These are phyloP conservation scores for Teleopsis dalmanni DNA, from an alignment of 1,140 invertebrate genomes.

Conservation along the genomic window DNA sequence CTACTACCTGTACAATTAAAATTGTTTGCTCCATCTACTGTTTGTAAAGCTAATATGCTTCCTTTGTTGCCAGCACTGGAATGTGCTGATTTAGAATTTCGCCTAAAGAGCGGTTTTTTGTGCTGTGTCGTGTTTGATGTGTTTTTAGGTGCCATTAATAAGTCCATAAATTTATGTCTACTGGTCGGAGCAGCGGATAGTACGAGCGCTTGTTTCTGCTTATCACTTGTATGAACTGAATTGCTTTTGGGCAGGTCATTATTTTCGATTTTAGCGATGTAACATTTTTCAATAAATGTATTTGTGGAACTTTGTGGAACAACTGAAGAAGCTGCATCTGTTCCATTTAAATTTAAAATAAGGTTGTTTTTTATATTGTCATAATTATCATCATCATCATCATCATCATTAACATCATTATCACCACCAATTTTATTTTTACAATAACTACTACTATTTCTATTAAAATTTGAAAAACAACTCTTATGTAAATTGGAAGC, in stretches of 20 bases:
- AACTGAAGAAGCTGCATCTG: too few relatives aligned
- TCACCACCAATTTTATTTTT: slow-evolving; percentile 10
- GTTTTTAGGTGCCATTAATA: slow-evolving; percentile 7
- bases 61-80: not conserved
- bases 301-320: too few relatives aligned
- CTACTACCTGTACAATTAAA: slow-evolving; percentile 1
- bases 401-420: slow-evolving; percentile 12
- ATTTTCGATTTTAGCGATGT: too few relatives aligned
- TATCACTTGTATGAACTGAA: too few relatives aligned
- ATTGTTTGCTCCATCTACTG: too few relatives aligned
- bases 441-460: slow-evolving; percentile 14
- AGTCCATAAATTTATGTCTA: slow-evolving; percentile 3
- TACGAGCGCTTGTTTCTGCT: not conserved
- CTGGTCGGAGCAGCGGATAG: not conserved
- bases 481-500: slow-evolving; percentile 5
- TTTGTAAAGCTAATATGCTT: not conserved
- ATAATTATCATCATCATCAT: slow-evolving; percentile 8
- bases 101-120: slow-evolving; percentile 10
- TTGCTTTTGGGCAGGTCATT: too few relatives aligned
- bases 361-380: slow-evolving; percentile 8
- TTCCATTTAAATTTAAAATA: slow-evolving; percentile 1
- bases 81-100: slow-evolving; percentile 12
- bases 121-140: too few relatives aligned
- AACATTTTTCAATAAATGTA: too few relatives aligned
- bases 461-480: slow-evolving; percentile 17